A percentile compares a stretch with the other conserved stretches of the same genome.
Conservation (phyloP, 37 sponge, comb jelly and placozoan genomes). For the Tethya wilhelma region DNA sequence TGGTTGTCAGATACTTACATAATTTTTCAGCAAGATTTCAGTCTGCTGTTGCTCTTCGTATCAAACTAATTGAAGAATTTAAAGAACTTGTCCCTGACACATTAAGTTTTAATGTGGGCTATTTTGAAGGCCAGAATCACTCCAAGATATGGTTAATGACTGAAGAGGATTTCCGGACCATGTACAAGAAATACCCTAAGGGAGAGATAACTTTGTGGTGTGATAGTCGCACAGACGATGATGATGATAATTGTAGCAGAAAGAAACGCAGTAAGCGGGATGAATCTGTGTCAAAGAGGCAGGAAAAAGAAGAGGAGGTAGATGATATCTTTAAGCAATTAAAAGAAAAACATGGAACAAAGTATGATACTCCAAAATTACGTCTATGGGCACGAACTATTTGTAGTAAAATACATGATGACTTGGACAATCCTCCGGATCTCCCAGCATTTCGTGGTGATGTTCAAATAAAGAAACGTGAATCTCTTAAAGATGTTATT, state of each 20-base stretch:
- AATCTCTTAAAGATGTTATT: background rate
- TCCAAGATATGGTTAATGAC: slow-evolving; percentile 16
- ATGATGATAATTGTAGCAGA: no score
- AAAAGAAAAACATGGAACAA: slow-evolving; percentile 8
- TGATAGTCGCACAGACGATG: no score
- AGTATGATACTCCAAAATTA: slow-evolving; percentile 2
- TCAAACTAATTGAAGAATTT: slow-evolving; percentile 29
- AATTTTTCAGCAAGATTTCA: slow-evolving; percentile 4
- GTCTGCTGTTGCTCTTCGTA: slow-evolving; percentile 1
- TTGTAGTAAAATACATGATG: slow-evolving; percentile 1
- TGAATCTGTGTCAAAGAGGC: background rate
- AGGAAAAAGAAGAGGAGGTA: slow-evolving; percentile 10
- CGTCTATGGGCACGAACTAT: slow-evolving; percentile 36
- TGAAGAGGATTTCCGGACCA: slow-evolving; percentile 13
- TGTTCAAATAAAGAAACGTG: background rate
- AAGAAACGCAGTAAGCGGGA: background rate
- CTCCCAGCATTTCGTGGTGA: background rate
- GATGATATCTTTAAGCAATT: slow-evolving; percentile 9
- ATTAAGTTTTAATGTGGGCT: slow-evolving; percentile 34
- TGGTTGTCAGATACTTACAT: slow-evolving; percentile 23
- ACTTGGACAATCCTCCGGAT: slow-evolving; percentile 18
- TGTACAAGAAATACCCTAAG: slow-evolving; percentile 23
- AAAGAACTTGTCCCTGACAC: slow-evolving; percentile 28
- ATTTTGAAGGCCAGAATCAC: slow-evolving; percentile 36
- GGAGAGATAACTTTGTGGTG: slow-evolving; percentile 44